Evolutionary conservation across 2,888 invertebrate species (phyloP), one percentile per base, ranked within the genome.

Genomic region (Megastigmus dorsalis): DNA sequence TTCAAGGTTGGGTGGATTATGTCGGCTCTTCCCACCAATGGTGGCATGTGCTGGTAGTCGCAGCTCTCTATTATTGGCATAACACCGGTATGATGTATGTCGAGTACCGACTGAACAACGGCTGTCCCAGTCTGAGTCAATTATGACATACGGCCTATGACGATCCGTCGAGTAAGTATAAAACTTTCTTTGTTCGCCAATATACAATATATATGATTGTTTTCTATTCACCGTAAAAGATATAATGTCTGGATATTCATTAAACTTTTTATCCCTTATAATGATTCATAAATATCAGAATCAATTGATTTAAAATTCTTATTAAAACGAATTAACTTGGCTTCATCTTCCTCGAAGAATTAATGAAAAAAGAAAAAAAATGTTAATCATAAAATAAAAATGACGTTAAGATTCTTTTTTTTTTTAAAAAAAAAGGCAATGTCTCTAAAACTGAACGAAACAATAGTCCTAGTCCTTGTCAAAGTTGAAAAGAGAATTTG

Each of bases 11-110:
- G 84, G 95, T 98, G 82, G 97, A 98, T 89, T 97, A 93, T 86
- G 90, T 97, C 52, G 98, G 98, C 0, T 96, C 97, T 81, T 97
- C 97, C 38, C 98, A 98, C 89, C 98, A 98, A 84, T 95, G 97
- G 94, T 98, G 98, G 98, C 98, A 98, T 88, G 90, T 97, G 28
- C 91, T 98, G 69, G 95, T 98, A 0, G 92, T 98, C 5, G 90
- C 92, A 0, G 97, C 97, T 0, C 92, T 98, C 57, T 94, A 96
- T 86, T 97, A 96, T 89, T 98, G 98, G 98, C 97, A 98, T 88
- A 95, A 95, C 86, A 92, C 95, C 3, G 96, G 94, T 62, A 92
- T 95, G 91, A 90, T 94, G 84, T 95, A 94, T 85, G 93, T 95
- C 9, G 93, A 94, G 86, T 95, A 94, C 86, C 89, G 95, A 59